phyloP scores from a whole-genome alignment of 2,113 vertebrate species.

The Ellobius talpinus region DNA sequence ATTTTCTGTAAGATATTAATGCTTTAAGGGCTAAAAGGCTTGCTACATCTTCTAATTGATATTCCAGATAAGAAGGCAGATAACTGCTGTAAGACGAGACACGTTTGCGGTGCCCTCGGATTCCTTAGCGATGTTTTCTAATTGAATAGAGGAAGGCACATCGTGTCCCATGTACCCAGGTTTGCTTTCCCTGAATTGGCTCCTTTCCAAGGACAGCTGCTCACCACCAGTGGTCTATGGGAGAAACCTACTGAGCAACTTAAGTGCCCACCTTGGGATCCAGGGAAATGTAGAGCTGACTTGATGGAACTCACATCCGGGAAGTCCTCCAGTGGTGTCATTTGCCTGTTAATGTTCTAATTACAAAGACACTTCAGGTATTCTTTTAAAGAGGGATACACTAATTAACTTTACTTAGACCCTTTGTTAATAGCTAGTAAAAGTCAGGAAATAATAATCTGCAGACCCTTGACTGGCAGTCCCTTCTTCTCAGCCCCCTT shows the following conservation, averaged over 20 bases:
- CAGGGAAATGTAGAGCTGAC: neutral
- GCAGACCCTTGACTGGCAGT: neutral
- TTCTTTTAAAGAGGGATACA: conserved; percentile 30
- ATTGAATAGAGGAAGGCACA: neutral
- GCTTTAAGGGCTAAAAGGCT: conserved; percentile 12
- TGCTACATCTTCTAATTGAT: conserved; percentile 34
- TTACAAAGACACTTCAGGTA: conserved; percentile 26
- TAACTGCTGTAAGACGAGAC: neutral
- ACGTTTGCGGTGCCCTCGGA: neutral
- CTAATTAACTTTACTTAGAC: neutral
- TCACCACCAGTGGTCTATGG: neutral
- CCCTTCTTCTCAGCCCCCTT: neutral
- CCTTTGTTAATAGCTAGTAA: neutral
- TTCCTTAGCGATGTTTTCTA: neutral
- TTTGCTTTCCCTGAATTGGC: conserved; percentile 3
- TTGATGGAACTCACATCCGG: neutral
- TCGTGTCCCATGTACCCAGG: neutral
- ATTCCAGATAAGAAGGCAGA: neutral
- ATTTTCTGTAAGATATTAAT: conserved; percentile 38
- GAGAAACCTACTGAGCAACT: conserved; percentile 9
- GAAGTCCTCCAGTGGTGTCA: conserved; percentile 23
- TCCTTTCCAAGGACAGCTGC: neutral
- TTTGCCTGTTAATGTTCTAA: conserved; percentile 56
- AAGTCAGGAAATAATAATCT: neutral
- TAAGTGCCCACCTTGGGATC: neutral